These are phyloP conservation scores for Pachypeltis micranthus DNA, from an alignment of 1,140 invertebrate genomes.

Conservation along the genomic window DNA sequence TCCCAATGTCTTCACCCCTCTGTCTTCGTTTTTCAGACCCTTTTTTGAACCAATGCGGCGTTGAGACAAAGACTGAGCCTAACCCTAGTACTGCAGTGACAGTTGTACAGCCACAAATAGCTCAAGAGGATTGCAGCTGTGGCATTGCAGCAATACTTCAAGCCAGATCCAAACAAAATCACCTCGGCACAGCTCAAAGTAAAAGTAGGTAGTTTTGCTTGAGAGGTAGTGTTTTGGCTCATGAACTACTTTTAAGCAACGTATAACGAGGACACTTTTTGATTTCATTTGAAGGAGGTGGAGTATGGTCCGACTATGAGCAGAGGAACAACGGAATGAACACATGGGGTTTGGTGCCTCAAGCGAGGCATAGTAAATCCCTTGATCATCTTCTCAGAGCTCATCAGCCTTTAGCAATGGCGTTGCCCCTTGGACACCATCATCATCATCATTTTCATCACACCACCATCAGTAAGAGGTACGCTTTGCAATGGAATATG, in stretches of 20 bases:
- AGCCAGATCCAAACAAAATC: slow-evolving; percentile 26
- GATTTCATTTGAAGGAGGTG: no score
- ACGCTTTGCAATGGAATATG: background rate
- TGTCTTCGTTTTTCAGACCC: no score
- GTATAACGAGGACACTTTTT: no score
- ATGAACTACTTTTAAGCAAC: no score
- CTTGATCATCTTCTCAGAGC: slow-evolving; percentile 49
- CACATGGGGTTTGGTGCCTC: slow-evolving; percentile 33
- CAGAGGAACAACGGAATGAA: slow-evolving; percentile 11
- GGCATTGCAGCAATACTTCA: slow-evolving; percentile 41
- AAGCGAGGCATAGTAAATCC: slow-evolving; percentile 65
- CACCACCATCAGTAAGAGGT: background rate
- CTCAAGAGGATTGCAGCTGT: slow-evolving; percentile 42
- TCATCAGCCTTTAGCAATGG: slow-evolving; percentile 15
- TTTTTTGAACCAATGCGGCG: slow-evolving; percentile 28
- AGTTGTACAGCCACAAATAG: background rate
- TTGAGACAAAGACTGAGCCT: slow-evolving; percentile 18
- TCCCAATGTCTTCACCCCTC: no score
- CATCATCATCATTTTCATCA: slow-evolving; percentile 8
- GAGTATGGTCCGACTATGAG: slow-evolving; percentile 16
- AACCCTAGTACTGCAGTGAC: background rate
- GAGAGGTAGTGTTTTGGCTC: slow-evolving; percentile 5
- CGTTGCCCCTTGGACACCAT: slow-evolving; percentile 15
- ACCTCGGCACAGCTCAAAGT: slow-evolving; percentile 12
- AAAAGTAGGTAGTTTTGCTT: background rate